Base-by-base conservation (phyloP, 2,888 invertebrate genomes). In the Nomada flava region DNA sequence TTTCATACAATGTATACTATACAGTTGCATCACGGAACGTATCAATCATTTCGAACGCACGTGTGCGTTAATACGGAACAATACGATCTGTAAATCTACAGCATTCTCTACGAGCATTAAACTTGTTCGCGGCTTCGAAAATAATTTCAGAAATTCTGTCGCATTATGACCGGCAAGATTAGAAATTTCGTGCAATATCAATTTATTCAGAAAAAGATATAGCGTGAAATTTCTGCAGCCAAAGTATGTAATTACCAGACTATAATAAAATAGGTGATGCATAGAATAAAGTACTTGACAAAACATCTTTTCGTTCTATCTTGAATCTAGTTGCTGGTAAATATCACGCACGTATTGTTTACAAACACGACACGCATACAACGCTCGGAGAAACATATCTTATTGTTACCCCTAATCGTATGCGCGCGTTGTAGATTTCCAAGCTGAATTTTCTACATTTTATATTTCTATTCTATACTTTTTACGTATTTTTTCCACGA, bases 1-100 rank as follows among this genome's bases (percentile, higher is more conserved):
- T 80, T 79, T 86, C 79, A 74, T 75, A 84, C 65, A 36, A 59
- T 53, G 29, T 60, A 52, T 26, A 59, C 29, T 29, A 79, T 65
- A 70, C 13, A 57, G 60, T 80, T 82, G 81, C 82, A 71, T 82
- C 81, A 82, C 36, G 67, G 50, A 65, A 68, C 81, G 62, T 70
- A 82, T 80, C 72, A 76, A 81, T 83, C 83, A 71, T 75, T 74
- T 55, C 29, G 18, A 50, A 50, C 20, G 20, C n/a, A 36, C 1
- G 50, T 74, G 23, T 26, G 18, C 29, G 20, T 42, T 18, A 9
- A 11, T 42, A 52, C 20, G 44, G 29, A 78, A 53, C 57, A 78
- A 70, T 70, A 55, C 23, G 26, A 55, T 64, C 55, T 20, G 26
- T 57, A 69, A 74, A 55, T 74, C 18, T 9, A 50, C 50, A 47